Percentiles rank a stretch among this genome's conserved stretches.
These are phyloP conservation scores for Dicaeum eximium DNA, from an alignment of 2,113 vertebrate species.

Conservation along the genomic window DNA sequence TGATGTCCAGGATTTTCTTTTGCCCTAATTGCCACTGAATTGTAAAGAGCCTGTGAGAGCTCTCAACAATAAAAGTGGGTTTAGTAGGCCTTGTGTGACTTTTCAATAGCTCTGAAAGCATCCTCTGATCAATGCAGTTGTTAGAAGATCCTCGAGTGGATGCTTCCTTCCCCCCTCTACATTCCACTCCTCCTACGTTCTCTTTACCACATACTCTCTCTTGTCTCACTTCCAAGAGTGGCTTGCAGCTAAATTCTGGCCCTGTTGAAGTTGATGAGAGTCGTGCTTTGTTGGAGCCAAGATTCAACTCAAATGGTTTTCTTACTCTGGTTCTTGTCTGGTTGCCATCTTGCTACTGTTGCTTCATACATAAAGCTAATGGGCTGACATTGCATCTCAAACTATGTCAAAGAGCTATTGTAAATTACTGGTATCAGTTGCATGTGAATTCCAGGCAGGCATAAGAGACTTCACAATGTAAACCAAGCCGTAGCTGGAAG, in stretches of 20 bases:
- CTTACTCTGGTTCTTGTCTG: slow-evolving; percentile 41
- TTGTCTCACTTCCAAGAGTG: slow-evolving; percentile 45
- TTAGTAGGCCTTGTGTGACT: neutral
- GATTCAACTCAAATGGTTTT: slow-evolving; percentile 22
- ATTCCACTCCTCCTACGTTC: slow-evolving; percentile 56
- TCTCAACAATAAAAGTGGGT: neutral
- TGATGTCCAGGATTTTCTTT: neutral
- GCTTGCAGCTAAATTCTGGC: slow-evolving; percentile 53
- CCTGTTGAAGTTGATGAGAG: slow-evolving; percentile 43
- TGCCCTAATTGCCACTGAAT: neutral
- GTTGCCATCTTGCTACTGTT: slow-evolving; percentile 52
- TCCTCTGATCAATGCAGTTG: neutral
- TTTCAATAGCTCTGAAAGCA: neutral
- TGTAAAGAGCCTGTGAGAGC: neutral
- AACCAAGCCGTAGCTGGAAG: slow-evolving; percentile 32
- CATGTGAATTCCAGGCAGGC: slow-evolving; percentile 13
- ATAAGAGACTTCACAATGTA: slow-evolving; percentile 17
- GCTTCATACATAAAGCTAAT: slow-evolving; percentile 17
- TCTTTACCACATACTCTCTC: slow-evolving; percentile 34
- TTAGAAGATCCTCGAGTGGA: slow-evolving; percentile 6
- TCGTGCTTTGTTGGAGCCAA: slow-evolving; percentile 29
- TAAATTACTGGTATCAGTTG: slow-evolving; percentile 56
- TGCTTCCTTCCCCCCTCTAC: slow-evolving; percentile 23
- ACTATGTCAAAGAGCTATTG: slow-evolving; percentile 35
- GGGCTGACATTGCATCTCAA: slow-evolving; percentile 27